A percentile compares a stretch with the other conserved stretches of the same genome.
These are phyloP conservation scores for Poliocrania exsul DNA, from an alignment of 2,797 vertebrate genomes.

Conservation along the genomic window DNA sequence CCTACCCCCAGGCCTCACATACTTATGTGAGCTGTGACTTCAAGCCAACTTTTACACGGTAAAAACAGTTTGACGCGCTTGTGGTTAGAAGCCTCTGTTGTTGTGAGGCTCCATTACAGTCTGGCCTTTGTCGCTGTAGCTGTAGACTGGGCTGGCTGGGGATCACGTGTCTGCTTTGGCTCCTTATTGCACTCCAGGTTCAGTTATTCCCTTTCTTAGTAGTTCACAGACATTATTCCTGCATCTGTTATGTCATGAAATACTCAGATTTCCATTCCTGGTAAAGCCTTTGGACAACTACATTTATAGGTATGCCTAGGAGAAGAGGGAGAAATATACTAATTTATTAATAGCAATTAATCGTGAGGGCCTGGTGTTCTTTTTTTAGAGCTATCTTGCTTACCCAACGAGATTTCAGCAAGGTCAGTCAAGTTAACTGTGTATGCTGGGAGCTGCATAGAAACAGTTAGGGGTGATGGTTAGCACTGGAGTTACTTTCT, in stretches of 20 bases:
- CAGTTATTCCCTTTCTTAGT: background rate
- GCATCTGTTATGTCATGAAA: background rate
- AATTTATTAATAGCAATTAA: conserved; percentile 45
- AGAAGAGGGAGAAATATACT: background rate
- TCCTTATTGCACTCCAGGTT: background rate
- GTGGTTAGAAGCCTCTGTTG: background rate
- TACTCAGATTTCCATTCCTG: background rate
- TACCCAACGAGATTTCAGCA: conserved; percentile 2
- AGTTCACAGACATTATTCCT: background rate
- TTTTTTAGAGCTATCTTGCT: conserved; percentile 20
- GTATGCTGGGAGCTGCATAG: background rate
- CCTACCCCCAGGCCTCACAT: conserved; percentile 4
- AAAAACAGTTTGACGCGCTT: background rate
- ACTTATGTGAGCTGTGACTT: conserved; percentile 35
- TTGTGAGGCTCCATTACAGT: background rate
- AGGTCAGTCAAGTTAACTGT: background rate
- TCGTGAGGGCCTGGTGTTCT: background rate
- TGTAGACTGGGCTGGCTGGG: background rate
- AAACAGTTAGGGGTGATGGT: background rate
- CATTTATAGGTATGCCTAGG: background rate
- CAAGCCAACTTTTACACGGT: background rate
- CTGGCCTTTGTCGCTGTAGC: background rate
- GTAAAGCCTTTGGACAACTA: background rate
- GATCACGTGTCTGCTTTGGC: accelerated
- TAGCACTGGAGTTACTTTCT: background rate